These are phyloP conservation scores for Artemisiospiza belli DNA, from an alignment of 2,113 vertebrate genomes.

Conservation along the genomic window DNA sequence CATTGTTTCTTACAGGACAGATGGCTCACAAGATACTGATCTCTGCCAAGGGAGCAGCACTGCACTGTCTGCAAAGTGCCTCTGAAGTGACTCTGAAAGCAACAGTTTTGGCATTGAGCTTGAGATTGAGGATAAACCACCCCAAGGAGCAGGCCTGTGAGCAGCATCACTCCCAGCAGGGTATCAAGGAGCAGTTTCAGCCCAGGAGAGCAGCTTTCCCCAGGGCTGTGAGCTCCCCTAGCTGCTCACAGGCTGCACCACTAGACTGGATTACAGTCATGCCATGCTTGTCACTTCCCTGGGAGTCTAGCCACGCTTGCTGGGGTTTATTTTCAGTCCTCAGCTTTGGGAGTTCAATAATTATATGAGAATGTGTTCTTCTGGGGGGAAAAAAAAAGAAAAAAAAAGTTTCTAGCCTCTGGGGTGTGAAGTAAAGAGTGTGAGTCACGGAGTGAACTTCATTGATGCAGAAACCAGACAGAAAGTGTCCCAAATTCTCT, in stretches of 20 bases:
- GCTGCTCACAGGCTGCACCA: background rate
- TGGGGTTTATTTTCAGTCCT: conserved; percentile 58
- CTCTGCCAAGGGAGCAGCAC: conserved; percentile 23
- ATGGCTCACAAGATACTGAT: conserved; percentile 2
- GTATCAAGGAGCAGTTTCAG: background rate
- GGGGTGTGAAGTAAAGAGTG: conserved; percentile 59
- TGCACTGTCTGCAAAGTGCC: background rate
- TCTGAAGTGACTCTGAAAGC: conserved; percentile 2
- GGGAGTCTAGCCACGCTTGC: conserved; percentile 45
- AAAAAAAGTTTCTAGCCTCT: conserved; percentile 28
- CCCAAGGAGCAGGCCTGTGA: background rate
- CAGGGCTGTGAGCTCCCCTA: background rate
- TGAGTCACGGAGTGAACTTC: conserved; percentile 56
- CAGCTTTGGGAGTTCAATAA: conserved; percentile 48
- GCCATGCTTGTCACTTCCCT: conserved; percentile 47
- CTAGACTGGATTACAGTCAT: background rate
- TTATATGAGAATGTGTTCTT: conserved; percentile 38
- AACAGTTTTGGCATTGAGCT: background rate
- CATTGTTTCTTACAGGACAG: conserved; percentile 53
- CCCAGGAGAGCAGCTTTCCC: background rate
- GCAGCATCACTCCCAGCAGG: background rate
- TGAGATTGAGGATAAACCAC: background rate
- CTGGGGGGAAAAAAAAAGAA: background rate
- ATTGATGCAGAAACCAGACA: conserved; percentile 59
- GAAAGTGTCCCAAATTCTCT: conserved; percentile 15